Conservation (phyloP, 2,888 invertebrate genomes). For the Hartigia nigra region DNA sequence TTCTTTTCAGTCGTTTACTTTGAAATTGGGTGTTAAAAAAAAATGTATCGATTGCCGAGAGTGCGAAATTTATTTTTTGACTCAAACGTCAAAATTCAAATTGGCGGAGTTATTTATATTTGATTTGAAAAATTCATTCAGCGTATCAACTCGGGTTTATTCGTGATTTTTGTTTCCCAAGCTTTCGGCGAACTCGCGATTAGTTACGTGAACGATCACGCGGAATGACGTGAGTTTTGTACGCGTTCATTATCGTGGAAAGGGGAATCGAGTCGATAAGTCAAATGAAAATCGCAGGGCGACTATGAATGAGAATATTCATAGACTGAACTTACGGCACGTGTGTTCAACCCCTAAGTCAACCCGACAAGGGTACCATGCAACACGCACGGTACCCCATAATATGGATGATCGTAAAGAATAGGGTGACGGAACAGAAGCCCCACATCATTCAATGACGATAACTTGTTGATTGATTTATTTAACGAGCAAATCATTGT, state of each 20-base stretch:
- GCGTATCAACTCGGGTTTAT: neutral
- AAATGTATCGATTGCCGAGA: too few relatives aligned
- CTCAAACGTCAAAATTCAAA: neutral
- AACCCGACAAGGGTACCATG: neutral
- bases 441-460: constrained; percentile 3
- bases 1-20: neutral
- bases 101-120: neutral
- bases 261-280: constrained; percentile 25
- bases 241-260: constrained; percentile 5
- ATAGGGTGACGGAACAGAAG: constrained; percentile 2
- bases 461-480: constrained; percentile 43
- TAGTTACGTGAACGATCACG: neutral
- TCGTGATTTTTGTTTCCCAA: neutral
- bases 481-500: constrained; percentile 32
- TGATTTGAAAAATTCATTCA: neutral
- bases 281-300: constrained; percentile 18
- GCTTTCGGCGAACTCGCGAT: neutral
- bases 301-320: constrained; percentile 25
- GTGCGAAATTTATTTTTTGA: neutral
- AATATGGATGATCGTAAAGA: neutral
- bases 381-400: constrained; percentile 3
- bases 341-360: constrained; percentile 22
- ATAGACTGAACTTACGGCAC: constrained; percentile 24
- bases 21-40: neutral
- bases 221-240: neutral